These are phyloP conservation scores for Coregonus clupeaformis DNA, from an alignment of 2,113 vertebrate genomes.

Conservation along the genomic window DNA sequence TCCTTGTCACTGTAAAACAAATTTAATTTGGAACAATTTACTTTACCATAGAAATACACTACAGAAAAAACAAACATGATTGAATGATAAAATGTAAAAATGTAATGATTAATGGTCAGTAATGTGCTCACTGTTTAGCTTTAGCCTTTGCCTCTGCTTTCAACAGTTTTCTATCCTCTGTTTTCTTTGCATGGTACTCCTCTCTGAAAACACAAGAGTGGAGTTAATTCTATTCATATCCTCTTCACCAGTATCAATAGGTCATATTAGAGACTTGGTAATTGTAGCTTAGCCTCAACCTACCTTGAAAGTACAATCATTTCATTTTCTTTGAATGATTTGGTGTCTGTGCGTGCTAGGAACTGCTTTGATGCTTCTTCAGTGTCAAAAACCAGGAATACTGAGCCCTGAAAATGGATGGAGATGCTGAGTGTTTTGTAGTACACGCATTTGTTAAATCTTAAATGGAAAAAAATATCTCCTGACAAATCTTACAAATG, in stretches of 20 bases:
- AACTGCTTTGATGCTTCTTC: slow-evolving; percentile 90
- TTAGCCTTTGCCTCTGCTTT: slow-evolving; percentile 89
- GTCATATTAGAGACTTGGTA: not conserved
- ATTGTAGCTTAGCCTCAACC: slow-evolving; percentile 32
- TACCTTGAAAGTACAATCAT: slow-evolving; percentile 90
- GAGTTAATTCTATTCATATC: not conserved
- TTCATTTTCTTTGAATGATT: slow-evolving; percentile 89
- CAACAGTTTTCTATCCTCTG: slow-evolving; percentile 84
- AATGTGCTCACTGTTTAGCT: slow-evolving; percentile 81
- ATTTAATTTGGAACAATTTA: not conserved
- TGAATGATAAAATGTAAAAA: too few species aligned
- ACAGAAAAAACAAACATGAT: not conserved
- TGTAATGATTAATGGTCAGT: not conserved
- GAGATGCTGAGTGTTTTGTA: not conserved
- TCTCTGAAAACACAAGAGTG: slow-evolving; percentile 73
- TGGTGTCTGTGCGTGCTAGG: slow-evolving; percentile 82
- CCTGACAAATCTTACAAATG: too few species aligned
- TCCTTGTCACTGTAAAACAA: slow-evolving; percentile 83
- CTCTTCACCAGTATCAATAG: not conserved
- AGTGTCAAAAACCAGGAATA: slow-evolving; percentile 89
- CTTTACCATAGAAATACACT: not conserved
- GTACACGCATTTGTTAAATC: not conserved
- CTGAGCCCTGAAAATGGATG: slow-evolving; percentile 79
- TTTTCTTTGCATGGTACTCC: slow-evolving; percentile 90
- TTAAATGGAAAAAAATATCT: not conserved